These are phyloP conservation scores for Lycophotia porphyrea DNA, from an alignment of 2,888 invertebrate species.

Conservation along the genomic window DNA sequence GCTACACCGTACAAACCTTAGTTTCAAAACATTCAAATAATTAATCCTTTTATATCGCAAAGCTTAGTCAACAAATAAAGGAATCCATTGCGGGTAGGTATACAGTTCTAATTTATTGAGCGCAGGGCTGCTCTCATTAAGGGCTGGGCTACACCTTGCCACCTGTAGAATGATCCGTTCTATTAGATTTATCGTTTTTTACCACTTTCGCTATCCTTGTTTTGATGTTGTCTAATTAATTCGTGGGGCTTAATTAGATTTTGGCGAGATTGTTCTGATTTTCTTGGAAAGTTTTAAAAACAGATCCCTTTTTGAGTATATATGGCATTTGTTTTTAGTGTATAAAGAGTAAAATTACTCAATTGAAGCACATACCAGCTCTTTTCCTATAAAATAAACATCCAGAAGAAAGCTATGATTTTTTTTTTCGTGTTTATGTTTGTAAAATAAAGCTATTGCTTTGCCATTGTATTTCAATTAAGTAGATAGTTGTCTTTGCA, in stretches of 20 bases:
- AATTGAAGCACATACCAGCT: background rate
- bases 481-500: background rate
- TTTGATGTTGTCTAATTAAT: conserved; percentile 49
- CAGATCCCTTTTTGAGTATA: fast-evolving
- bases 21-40: conserved; percentile 18
- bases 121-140: conserved; percentile 83
- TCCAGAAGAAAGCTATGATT: background rate
- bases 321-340: background rate
- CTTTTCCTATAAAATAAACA: background rate
- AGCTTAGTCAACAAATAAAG: conserved; percentile 63
- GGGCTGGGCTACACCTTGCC: conserved; percentile 80
- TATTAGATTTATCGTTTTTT: conserved; percentile 77
- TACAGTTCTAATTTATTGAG: conserved; percentile 82
- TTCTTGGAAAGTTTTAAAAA: background rate
- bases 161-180: conserved; percentile 85
- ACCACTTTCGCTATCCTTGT: conserved; percentile 67
- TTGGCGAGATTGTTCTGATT: conserved; percentile 4
- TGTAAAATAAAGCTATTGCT: background rate
- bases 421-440: no score
- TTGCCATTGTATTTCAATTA: background rate
- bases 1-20: background rate
- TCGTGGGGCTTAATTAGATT: conserved; percentile 35
- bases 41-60: conserved; percentile 32
- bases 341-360: background rate
- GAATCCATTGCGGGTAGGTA: conserved; percentile 77